Evolutionary conservation across 2,797 vertebrate genomes (phyloP).

Genomic region (Chiloscyllium punctatum): DNA sequence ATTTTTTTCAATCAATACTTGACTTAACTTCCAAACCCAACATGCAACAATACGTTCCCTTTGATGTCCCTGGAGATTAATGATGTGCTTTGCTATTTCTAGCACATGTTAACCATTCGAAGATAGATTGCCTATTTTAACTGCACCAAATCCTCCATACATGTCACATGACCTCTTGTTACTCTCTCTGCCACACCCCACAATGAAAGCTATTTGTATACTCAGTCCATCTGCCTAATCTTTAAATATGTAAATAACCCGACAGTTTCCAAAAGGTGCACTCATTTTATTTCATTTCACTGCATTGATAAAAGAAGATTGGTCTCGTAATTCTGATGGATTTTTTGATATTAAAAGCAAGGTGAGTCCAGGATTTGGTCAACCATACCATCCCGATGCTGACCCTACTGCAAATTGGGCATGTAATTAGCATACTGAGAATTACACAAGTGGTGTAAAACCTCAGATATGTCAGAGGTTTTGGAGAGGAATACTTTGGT

Average conservation of each 20-base stretch:
- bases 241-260: background rate
- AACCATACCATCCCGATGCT: too few relatives aligned
- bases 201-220: background rate
- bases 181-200: background rate
- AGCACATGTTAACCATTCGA: background rate
- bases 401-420: background rate
- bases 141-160: background rate
- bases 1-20: background rate
- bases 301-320: background rate
- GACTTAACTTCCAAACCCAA: background rate
- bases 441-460: background rate
- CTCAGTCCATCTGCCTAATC: background rate
- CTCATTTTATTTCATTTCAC: background rate
- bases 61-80: constrained; percentile 14
- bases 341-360: background rate
- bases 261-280: background rate
- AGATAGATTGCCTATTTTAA: background rate
- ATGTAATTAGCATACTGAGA: background rate
- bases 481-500: background rate
- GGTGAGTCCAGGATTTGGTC: background rate
- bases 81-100: background rate
- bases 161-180: background rate
- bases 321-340: background rate
- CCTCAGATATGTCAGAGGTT: background rate
- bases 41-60: background rate